Evolutionary conservation across 2,797 vertebrate genomes (phyloP).

Genomic region (Pristis pectinata): DNA sequence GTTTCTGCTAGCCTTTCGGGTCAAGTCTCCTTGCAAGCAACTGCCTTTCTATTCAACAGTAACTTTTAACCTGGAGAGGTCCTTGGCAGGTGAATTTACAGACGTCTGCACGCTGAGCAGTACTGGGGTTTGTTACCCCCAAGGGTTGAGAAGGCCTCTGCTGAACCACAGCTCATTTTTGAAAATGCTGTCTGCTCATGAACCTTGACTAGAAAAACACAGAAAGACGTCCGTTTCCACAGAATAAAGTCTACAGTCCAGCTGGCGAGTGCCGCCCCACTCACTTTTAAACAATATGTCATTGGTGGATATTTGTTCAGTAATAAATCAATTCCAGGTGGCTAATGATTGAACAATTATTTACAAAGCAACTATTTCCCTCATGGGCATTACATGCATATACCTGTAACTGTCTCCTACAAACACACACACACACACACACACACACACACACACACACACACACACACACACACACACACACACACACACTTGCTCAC

Average conservation of each 20-base stretch:
- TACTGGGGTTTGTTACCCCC: background rate
- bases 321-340: conserved; percentile 31
- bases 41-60: conserved; percentile 28
- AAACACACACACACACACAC: too few species aligned
- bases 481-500: too few species aligned
- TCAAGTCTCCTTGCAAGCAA: background rate
- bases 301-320: background rate
- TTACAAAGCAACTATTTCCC: conserved; percentile 19
- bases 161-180: conserved; percentile 27
- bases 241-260: conserved; percentile 28
- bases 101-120: conserved; percentile 6
- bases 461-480: too few species aligned
- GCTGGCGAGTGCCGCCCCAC: background rate
- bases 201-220: conserved; percentile 33
- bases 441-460: too few species aligned
- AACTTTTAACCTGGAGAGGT: conserved; percentile 19
- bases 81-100: conserved; percentile 28
- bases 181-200: background rate
- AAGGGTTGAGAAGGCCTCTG: background rate
- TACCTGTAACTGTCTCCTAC: conserved; percentile 1
- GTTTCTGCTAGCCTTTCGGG: conserved; percentile 22
- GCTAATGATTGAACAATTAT: conserved; percentile 20
- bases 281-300: conserved; percentile 23
- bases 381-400: background rate
- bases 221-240: background rate